Evolutionary conservation across 2,797 vertebrate genomes (phyloP), one percentile per base, ranked within the genome.

Genomic region (Limnodromus scolopaceus): DNA sequence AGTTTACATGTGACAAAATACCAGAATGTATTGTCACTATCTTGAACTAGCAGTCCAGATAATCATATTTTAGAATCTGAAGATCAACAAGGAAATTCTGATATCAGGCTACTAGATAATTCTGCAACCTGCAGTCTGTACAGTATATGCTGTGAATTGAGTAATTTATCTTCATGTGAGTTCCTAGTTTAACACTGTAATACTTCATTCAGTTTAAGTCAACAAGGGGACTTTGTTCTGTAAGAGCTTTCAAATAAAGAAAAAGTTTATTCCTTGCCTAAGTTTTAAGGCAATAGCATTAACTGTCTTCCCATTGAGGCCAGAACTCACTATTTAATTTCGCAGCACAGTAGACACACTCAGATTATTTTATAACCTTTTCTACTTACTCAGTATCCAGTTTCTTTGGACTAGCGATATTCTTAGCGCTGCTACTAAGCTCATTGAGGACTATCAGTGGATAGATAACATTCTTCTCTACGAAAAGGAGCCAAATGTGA

Each of bases 381-480:
- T 82, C 63, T 92, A 98, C 99, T 99, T 98, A 99, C 99, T 99
- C 99, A 63, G 98, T 98, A 98, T 99, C 99, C 66, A 99, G 99
- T 96, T 99, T 99, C 97, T 99, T 99, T 60, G 99, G 99, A 95
- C 98, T 99, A 97, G 99, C 99, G 91, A 99, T 99, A 86, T 99
- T 98, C 95, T 99, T 98, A 91, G 99, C 99, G 28, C 99, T 99
- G 98, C 99, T 98, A 34, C 99, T 99, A 92, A 99, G 98, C 97
- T 99, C 99, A 84, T 99, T 99, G 43, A 99, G 99, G 97, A 99
- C 99, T 96, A 99, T 98, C 77, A 99, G 97, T 4, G 99, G 99
- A 92, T 99, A 99, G 87, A 99, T 99, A 76, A 99, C 87, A 90
- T 99, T 99, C 97, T 99, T 99, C 94, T 99, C 99, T 97, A 99